phyloP scores from a whole-genome alignment of 2,888 invertebrate genomes.

The Meta bourneti region DNA sequence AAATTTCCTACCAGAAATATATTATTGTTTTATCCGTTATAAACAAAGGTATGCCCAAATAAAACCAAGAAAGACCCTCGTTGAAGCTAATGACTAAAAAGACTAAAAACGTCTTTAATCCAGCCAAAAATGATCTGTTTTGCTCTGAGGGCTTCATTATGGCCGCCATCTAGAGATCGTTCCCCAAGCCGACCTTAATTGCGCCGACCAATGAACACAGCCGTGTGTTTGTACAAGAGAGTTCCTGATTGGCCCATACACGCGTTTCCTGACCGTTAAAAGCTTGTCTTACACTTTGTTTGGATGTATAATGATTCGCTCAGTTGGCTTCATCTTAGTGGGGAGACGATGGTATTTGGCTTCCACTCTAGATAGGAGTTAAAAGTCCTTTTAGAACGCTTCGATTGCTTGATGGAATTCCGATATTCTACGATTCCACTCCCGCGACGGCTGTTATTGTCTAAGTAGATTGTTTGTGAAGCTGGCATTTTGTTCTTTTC shows the following conservation, averaged over 20 bases:
- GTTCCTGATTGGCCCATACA: conserved; percentile 47
- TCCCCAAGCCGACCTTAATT: conserved; percentile 28
- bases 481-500: neutral
- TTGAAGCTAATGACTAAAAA: no score
- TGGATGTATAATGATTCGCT: conserved; percentile 32
- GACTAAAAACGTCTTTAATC: conserved; percentile 15
- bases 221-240: conserved; percentile 11
- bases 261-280: conserved; percentile 41
- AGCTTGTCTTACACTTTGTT: conserved; percentile 58
- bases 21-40: no score
- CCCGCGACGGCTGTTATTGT: neutral
- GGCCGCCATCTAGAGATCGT: neutral
- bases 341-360: conserved; percentile 33
- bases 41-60: no score
- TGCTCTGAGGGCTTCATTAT: neutral
- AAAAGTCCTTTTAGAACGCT: conserved; percentile 34
- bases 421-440: neutral
- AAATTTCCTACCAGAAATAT: no score
- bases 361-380: conserved; percentile 37
- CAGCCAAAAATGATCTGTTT: conserved; percentile 22
- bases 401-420: conserved; percentile 3
- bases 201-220: conserved; percentile 30
- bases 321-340: conserved; percentile 25
- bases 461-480: neutral
- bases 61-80: no score